Evolutionary conservation across 1,140 invertebrate genomes (phyloP).

Genomic region (Eriosoma lanigerum): DNA sequence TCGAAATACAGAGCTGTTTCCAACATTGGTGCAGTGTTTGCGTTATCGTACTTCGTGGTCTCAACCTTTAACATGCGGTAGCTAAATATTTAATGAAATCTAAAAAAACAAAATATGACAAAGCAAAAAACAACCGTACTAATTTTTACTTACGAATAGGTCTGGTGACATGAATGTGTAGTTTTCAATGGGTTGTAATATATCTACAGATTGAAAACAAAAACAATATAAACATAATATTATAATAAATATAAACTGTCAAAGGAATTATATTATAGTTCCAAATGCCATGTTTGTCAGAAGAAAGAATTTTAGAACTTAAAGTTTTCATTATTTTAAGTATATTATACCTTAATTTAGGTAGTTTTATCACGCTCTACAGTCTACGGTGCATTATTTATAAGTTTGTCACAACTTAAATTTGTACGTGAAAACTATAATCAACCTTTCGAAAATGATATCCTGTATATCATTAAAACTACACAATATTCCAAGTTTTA

Average conservation of each 20-base stretch:
- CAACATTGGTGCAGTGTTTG: constrained; percentile 55
- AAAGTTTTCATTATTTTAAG: not conserved
- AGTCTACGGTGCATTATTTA: not conserved
- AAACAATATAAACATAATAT: not conserved
- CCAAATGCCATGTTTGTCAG: not conserved
- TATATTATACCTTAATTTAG: not conserved
- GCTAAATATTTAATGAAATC: constrained; percentile 17
- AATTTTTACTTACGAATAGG: constrained; percentile 41
- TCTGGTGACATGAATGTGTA: constrained; percentile 1
- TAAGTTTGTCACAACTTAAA: not conserved
- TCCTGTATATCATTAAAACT: no score
- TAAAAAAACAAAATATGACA: no score
- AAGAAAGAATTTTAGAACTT: not conserved
- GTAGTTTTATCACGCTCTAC: constrained; percentile 16
- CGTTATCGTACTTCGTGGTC: not conserved
- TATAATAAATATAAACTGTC: not conserved
- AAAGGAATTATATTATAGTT: constrained; percentile 2
- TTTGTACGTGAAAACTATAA: not conserved
- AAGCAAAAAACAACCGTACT: no score
- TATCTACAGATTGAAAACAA: not conserved
- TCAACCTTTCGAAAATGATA: not conserved
- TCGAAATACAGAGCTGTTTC: constrained; percentile 76
- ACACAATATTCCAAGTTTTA: no score
- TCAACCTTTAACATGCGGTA: not conserved
- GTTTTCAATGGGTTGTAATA: not conserved